Evolutionary conservation across 2,797 vertebrate genomes (phyloP).

Genomic region (Toxotes lorentzi): DNA sequence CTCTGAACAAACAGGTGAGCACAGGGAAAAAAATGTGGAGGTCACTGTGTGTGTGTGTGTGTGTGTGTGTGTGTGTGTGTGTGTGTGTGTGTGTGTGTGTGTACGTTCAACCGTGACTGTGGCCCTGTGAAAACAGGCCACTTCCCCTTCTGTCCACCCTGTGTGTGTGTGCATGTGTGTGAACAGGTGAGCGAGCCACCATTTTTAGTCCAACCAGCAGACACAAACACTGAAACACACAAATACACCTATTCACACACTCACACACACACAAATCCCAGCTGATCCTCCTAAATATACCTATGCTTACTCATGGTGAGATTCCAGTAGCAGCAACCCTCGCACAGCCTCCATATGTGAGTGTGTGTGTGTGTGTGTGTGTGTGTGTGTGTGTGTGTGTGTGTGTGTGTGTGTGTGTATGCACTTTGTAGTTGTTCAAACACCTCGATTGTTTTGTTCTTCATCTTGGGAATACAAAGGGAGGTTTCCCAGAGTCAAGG

Average conservation of each 20-base stretch:
- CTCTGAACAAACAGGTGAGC: slow-evolving; percentile 82
- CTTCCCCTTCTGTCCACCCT: slow-evolving; percentile 65
- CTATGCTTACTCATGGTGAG: slow-evolving; percentile 34
- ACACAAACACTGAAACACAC: slow-evolving; percentile 65
- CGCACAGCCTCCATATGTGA: slow-evolving; percentile 42
- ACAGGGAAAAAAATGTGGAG: slow-evolving; percentile 47
- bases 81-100: slow-evolving; percentile 42
- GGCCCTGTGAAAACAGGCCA: slow-evolving; percentile 52
- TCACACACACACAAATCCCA: slow-evolving; percentile 60
- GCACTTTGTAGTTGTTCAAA: slow-evolving; percentile 67
- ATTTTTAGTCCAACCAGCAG: slow-evolving; percentile 51
- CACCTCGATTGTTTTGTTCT: slow-evolving; percentile 70
- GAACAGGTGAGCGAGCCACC: slow-evolving; percentile 82
- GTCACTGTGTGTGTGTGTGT: slow-evolving; percentile 43
- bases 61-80: slow-evolving; percentile 35
- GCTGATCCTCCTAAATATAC: slow-evolving; percentile 61
- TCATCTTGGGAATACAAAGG: slow-evolving; percentile 52
- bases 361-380: slow-evolving; percentile 18
- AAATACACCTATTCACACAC: slow-evolving; percentile 60
- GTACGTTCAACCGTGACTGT: slow-evolving; percentile 61
- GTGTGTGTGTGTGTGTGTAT: slow-evolving; percentile 25
- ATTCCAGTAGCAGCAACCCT: slow-evolving; percentile 37
- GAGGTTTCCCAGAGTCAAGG: slow-evolving; percentile 63
- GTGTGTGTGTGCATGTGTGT: slow-evolving; percentile 64
- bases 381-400: slow-evolving; percentile 21